A percentile compares a stretch with the other conserved stretches of the same genome.
Conservation (phyloP, 2,797 vertebrate species). For the Propithecus perrieri region DNA sequence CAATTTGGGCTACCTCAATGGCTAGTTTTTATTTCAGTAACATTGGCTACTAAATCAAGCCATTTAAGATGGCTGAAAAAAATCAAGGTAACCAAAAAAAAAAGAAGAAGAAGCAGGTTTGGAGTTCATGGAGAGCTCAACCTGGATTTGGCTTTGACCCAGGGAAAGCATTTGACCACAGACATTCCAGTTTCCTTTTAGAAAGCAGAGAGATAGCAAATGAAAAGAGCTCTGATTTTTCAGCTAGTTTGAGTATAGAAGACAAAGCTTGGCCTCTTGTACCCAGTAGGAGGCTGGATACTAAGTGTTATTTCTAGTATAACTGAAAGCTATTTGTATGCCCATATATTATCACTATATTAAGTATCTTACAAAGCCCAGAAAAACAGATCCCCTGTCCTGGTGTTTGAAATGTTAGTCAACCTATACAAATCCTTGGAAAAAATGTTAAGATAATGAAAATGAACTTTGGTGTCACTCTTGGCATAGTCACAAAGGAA, state of each 20-base stretch:
- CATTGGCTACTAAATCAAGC: neutral
- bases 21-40: constrained; percentile 8
- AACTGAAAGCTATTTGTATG: neutral
- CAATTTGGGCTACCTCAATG: neutral
- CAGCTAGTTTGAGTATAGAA: neutral
- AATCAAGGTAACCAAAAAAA: neutral
- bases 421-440: neutral
- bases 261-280: neutral
- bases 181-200: neutral
- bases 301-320: neutral
- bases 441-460: neutral
- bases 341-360: neutral
- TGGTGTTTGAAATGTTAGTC: neutral
- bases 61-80: neutral
- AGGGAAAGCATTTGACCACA: neutral
- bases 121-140: neutral
- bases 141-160: neutral
- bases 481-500: neutral
- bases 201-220: constrained; percentile 5
- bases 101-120: neutral
- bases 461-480: neutral
- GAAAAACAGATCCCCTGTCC: neutral
- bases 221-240: neutral
- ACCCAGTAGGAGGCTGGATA: neutral
- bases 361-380: neutral